Conservation (phyloP, 1,140 invertebrate species). For the Leptoteleia sp. region DNA sequence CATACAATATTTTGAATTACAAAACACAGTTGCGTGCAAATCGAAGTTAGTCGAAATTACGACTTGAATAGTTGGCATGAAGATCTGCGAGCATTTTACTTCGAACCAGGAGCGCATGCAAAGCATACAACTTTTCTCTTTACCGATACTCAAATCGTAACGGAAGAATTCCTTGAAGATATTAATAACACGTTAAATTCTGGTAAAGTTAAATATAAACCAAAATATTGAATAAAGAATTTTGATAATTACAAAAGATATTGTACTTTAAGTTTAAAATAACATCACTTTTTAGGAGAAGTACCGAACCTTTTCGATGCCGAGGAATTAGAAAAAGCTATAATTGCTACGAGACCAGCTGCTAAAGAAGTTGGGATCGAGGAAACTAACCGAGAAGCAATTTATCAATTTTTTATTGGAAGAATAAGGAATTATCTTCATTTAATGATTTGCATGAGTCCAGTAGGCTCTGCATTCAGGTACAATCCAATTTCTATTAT, state of each 20-base stretch:
- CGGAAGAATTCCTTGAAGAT: too few relatives aligned
- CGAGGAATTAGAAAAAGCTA: constrained; percentile 91
- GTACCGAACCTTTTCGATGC: constrained; percentile 93
- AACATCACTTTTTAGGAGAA: constrained; percentile 83
- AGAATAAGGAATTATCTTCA: constrained; percentile 90
- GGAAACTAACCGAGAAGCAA: constrained; percentile 86
- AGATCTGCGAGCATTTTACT: constrained; percentile 87
- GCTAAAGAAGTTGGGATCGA: constrained; percentile 87
- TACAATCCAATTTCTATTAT: constrained; percentile 67
- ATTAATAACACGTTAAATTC: too few relatives aligned
- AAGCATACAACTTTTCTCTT: constrained; percentile 93
- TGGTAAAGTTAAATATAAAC: too few relatives aligned
- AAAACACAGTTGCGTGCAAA: constrained; percentile 87
- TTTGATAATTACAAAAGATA: too few relatives aligned
- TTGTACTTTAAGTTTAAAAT: too few relatives aligned
- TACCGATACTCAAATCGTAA: constrained; percentile 85
- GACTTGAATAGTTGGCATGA: constrained; percentile 90
- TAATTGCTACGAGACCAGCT: constrained; percentile 85
- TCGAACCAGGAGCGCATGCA: constrained; percentile 86
- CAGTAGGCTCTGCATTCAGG: constrained; percentile 91
- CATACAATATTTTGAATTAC: constrained; percentile 3
- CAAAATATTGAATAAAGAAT: too few relatives aligned
- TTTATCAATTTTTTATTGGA: constrained; percentile 92
- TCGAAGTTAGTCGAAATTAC: constrained; percentile 91
- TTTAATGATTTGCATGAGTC: constrained; percentile 94